A percentile compares a stretch with the other conserved stretches of the same genome.
Evolutionary conservation across 2,888 invertebrate genomes (phyloP).

Genomic region (Empis stercorea): DNA sequence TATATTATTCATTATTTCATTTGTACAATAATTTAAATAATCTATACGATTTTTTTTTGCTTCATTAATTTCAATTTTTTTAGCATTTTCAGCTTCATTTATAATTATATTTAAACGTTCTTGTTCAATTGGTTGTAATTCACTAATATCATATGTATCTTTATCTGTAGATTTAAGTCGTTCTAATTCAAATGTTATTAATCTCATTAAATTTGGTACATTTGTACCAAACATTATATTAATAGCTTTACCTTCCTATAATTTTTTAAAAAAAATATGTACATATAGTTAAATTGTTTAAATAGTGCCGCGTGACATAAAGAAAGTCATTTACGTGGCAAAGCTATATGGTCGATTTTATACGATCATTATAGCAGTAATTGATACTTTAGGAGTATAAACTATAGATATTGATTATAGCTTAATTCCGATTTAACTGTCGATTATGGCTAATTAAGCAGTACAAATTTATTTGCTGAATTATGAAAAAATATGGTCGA

Average conservation of each 20-base stretch:
- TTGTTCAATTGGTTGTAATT: slow-evolving; percentile 41
- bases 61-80: slow-evolving; percentile 17
- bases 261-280: neutral
- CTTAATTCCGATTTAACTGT: too few relatives aligned
- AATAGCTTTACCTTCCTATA: slow-evolving; percentile 58
- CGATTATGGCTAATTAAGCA: too few relatives aligned
- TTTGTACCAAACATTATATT: slow-evolving; percentile 73
- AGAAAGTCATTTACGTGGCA: too few relatives aligned
- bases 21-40: slow-evolving; percentile 29
- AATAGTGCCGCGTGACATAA: too few relatives aligned
- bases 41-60: slow-evolving; percentile 16
- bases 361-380: too few relatives aligned
- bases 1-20: slow-evolving; percentile 28
- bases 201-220: slow-evolving; percentile 57
- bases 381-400: too few relatives aligned
- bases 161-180: slow-evolving; percentile 26
- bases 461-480: too few relatives aligned
- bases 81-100: slow-evolving; percentile 20
- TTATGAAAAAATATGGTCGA: too few relatives aligned
- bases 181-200: slow-evolving; percentile 56
- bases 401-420: too few relatives aligned
- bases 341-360: too few relatives aligned
- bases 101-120: slow-evolving; percentile 25
- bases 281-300: too few relatives aligned
- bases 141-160: slow-evolving; percentile 8